Evolutionary conservation across 2,888 invertebrate species (phyloP), one percentile per base, ranked within the genome.

Genomic region (Apantesis nais): DNA sequence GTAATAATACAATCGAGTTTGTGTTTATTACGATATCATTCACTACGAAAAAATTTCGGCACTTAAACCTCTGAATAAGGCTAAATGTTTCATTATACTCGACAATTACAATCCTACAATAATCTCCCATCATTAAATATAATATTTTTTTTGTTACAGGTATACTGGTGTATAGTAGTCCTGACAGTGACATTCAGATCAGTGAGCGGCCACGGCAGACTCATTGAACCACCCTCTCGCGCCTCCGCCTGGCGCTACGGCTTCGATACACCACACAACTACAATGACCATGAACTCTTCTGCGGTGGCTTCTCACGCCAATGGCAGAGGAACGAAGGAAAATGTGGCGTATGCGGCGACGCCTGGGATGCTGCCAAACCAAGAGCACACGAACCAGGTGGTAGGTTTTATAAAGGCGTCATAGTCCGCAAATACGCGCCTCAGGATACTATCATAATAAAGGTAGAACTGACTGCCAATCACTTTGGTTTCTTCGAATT

Each of bases 171-270:
- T 79, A 74, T 92, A 71, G 85, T 87, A 67, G 83, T 92, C 72
- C 78, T 90, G 69, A 83, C 90, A 55, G 78, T 86, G 67, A 79
- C 85, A 66, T 89, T 88, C 82, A 86, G 85, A 48, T 84, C 86
- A 12, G 96, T 95, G 64, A 90, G 89, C 75, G 96, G 96, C 22
- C 97, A 97, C 90, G 97, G 97, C 52, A 95, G 97, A 83, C 95
- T 97, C 72, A 97, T 98, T 72, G 98, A 98, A 87, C 98, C 98
- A 0, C 98, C 98, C 2, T 98, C 98, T 67, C 95, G 98, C 74
- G 97, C 98, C 11, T 97, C 98, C 0, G 98, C 98, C 85, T 98
- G 98, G 98, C 96, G 98, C 78, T 98, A 97, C 91, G 98, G 98
- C 72, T 98, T 98, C 90, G 96, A 97, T 88, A 98, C 98, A 2